Evolutionary conservation across 1,140 invertebrate species (phyloP), one percentile per base, ranked within the genome.

Genomic region (Papilio polytes): DNA sequence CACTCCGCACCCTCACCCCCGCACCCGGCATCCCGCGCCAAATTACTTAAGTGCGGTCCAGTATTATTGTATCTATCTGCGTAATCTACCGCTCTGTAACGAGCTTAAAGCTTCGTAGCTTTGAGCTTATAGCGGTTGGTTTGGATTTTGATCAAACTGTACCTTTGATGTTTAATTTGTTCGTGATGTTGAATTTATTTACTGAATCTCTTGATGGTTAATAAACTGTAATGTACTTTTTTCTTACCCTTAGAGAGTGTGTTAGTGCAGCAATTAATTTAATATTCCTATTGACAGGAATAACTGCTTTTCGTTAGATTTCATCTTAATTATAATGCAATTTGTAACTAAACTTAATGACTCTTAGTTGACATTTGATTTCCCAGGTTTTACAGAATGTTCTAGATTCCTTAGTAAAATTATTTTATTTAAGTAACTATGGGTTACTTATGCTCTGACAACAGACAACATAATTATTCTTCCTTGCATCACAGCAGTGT

Each of bases 1-100:
- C 80, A 81, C 85, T 81, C 77, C 80, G 83, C 22, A 22, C 81
- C 74, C 80, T 81, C 22, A 12, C 26, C n/a, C 48, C 76, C 82
- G 48, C 80, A 81, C 85, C 82, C 77, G 78, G 66, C 83, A 48
- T 78, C 86, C 86, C 84, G 81, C 66, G 72, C 84, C 83, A 88
- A 90, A 91, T 89, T 87, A 85, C 82, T 85, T 87, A 85, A 90
- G 89, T 90, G 88, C 86, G 88, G 87, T 85, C 70, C 83, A 80
- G 83, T 85, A 83, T 85, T 86, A 81, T 74, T 74, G 74, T 85
- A 72, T 81, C 86, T 87, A 86, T 85, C 83, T 80, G 22, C 81
- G 44, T 85, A 81, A 82, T 82, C 72, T 81, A 79, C 77, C 79
- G 72, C 85, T 80, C 74, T 41, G 78, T 79, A n/a, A 56, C 56